Base-by-base conservation (phyloP, 2,113 vertebrate genomes). In the Notothenia rossii region DNA sequence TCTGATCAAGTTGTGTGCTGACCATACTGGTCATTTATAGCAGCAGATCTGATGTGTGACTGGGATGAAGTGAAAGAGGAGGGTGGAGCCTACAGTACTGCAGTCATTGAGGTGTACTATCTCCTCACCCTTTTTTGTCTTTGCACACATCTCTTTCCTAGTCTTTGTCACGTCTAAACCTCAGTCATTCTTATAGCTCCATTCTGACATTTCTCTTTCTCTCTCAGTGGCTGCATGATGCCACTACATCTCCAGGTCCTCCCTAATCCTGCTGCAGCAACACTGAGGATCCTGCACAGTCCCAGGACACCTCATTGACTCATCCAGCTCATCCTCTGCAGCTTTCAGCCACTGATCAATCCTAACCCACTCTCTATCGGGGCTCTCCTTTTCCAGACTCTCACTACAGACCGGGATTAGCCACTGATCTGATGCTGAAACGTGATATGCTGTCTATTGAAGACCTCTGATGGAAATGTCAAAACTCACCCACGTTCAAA, bases 181-280 rank as follows among this genome's bases (percentile, higher is more conserved):
- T 50, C 29, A 72, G 22, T 54, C 43, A 53, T n/a, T 65, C 53
- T 51, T 7, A 40, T 29, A 10, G 15, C 13, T 49, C 14, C 50
- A 2, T 56, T 74, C 75, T 91, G 64, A 83, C 54, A 12, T 69
- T 12, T 81, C 45, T 74, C 62, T 70, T 18, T 58, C 50, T 50
- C 53, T 72, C 43, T 49, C 86, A 92, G 88, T 67, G 86, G 72
- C 74, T 82, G 65, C 79, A 63, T 82, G 84, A 85, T 82, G 85
- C 78, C 72, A 72, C 79, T 77, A 66, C 33, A 6, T 77, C 67
- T 83, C 62, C 77, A 64, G 74, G 75, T 72, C 75, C 72, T 69
- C 81, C 59, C 62, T 91, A 87, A 91, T 86, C 83, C 86, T 80
- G 82, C 61, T 62, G 68, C 59, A 17, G 62, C 7, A 55, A 81